These are phyloP conservation scores for Dermatemys mawii DNA, from an alignment of 2,113 vertebrate species.

Conservation along the genomic window DNA sequence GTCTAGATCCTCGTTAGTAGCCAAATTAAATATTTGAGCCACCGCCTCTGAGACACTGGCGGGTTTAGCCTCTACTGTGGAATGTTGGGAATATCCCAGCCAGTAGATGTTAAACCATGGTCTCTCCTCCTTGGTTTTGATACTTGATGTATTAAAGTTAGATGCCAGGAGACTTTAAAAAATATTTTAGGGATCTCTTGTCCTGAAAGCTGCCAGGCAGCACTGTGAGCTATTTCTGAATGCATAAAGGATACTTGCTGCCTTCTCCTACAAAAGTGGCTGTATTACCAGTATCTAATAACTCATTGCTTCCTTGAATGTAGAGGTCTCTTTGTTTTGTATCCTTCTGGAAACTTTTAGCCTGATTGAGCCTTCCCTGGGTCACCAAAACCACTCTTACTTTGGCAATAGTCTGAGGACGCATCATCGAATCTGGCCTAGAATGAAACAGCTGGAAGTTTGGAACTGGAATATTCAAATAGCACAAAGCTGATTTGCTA, in stretches of 20 bases:
- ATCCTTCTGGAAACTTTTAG: slow-evolving; percentile 17
- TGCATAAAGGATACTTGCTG: rapidly evolving
- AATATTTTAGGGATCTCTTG: rapidly evolving
- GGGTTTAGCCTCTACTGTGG: slow-evolving; percentile 36
- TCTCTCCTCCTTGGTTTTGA: slow-evolving; percentile 16
- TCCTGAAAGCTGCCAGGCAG: background rate
- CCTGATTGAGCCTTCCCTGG: slow-evolving; percentile 10
- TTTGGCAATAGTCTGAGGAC: background rate
- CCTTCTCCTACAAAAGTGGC: background rate
- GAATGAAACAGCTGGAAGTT: slow-evolving; percentile 64
- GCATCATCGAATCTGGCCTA: background rate
- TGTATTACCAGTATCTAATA: background rate
- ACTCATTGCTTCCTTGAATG: rapidly evolving
- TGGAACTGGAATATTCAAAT: slow-evolving; percentile 39
- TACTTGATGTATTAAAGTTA: background rate
- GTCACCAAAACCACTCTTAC: background rate
- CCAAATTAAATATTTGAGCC: slow-evolving; percentile 49
- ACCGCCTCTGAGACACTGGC: background rate
- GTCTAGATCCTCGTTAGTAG: background rate
- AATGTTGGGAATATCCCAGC: slow-evolving; percentile 32
- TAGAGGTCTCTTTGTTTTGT: background rate
- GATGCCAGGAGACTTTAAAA: background rate
- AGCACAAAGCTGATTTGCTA: slow-evolving; percentile 56
- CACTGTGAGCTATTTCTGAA: background rate
- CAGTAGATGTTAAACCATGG: slow-evolving; percentile 36